These are phyloP conservation scores for Tortricodes alternella DNA, from an alignment of 2,888 invertebrate species.

Conservation along the genomic window DNA sequence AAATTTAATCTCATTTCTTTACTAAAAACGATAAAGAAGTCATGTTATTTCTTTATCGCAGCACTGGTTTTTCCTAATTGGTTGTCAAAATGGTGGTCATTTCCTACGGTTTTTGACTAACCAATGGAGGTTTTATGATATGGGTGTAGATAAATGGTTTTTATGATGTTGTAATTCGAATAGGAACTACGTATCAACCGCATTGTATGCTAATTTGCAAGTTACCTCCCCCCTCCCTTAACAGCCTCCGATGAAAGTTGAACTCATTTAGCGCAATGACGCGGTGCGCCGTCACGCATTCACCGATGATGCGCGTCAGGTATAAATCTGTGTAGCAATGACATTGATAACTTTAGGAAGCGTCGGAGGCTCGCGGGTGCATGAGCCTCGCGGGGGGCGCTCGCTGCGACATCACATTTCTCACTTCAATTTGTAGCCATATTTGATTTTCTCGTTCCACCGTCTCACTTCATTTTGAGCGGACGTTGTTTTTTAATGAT, in stretches of 20 bases:
- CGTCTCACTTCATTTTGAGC: constrained; percentile 74
- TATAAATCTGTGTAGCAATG: constrained; percentile 71
- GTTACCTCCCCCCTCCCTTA: constrained; percentile 56
- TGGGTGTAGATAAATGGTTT: no score
- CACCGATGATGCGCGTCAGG: constrained; percentile 53
- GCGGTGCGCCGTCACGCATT: constrained; percentile 39
- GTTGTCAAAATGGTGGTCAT: no score
- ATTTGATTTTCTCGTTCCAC: constrained; percentile 69
- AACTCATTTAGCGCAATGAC: constrained; percentile 69
- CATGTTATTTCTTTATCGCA: no score
- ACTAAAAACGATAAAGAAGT: no score
- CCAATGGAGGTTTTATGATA: no score
- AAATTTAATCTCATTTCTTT: no score
- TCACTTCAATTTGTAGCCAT: constrained; percentile 76
- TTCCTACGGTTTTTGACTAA: no score
- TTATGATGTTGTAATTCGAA: constrained; percentile 55
- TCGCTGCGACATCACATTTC: constrained; percentile 72
- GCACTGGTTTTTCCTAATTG: no score
- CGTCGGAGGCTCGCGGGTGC: constrained; percentile 42
- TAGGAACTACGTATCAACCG: constrained; percentile 46
- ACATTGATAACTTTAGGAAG: constrained; percentile 45
- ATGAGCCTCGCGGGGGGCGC: constrained; percentile 64
- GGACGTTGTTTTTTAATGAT: constrained; percentile 66
- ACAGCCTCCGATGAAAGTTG: no score
- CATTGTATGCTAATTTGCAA: constrained; percentile 74